phyloP scores from a whole-genome alignment of 2,797 vertebrate genomes.

The Mormyrops boulengeri region DNA sequence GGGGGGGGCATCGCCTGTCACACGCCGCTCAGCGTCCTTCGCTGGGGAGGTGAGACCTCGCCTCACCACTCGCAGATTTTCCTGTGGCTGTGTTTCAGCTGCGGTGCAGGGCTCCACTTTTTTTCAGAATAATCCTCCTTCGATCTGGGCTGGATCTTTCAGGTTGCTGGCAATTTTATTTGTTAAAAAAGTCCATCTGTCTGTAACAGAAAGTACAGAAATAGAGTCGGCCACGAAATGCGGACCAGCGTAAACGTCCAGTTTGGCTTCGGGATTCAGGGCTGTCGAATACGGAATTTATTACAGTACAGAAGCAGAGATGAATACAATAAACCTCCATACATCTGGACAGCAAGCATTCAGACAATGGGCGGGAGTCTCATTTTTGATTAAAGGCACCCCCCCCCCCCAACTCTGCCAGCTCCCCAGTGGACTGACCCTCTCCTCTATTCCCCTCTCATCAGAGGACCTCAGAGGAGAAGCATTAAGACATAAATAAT shows the following conservation, averaged over 20 bases:
- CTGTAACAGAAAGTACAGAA: neutral
- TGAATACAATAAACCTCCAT: neutral
- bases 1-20: neutral
- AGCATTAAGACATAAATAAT: conserved; percentile 9
- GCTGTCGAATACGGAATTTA: neutral
- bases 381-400: conserved; percentile 2
- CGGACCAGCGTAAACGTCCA: neutral
- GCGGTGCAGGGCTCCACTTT: neutral
- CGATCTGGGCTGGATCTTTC: neutral
- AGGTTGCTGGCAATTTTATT: neutral
- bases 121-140: neutral
- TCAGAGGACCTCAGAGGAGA: neutral
- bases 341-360: neutral
- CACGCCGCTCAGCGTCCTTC: neutral
- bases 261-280: neutral
- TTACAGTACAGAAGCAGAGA: neutral
- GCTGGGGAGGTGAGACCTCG: neutral
- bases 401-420: neutral
- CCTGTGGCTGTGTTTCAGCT: neutral
- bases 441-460: neutral
- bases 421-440: neutral
- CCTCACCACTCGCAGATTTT: neutral
- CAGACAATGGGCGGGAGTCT: neutral
- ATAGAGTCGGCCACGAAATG: neutral
- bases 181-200: neutral